Evolutionary conservation across 2,113 vertebrate species (phyloP), one percentile per base, ranked within the genome.

Genomic region (Dasyprocta punctata): DNA sequence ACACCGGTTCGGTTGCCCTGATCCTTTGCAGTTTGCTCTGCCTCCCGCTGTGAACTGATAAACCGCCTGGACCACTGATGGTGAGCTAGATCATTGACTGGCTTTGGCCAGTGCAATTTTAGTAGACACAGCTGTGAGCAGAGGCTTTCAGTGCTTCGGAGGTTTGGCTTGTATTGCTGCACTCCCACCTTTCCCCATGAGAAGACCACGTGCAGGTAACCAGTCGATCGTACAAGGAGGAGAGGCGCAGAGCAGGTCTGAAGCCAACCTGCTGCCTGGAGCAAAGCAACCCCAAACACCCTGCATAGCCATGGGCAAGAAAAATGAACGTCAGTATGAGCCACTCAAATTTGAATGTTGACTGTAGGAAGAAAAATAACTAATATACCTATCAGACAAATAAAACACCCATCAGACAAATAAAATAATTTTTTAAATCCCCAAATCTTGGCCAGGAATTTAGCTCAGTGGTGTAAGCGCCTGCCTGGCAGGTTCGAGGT

Each of bases 311-410:
- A 49, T 5, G 13, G 71, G 20, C 44, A 61, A 87, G 82, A 93
- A 93, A 93, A 85, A 49, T 3, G 86, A 89, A 30, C 22, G 58
- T 92, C 36, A 61, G 44, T 73, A 22, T 47, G 90, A 91, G 69
- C 24, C 33, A 61, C 41, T 87, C n/a, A 88, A n/a, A 82, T 44
- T 47, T 28, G 41, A 77, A 20, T 87, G 26, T 36, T 3, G n/a
- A 33, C 49, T 87, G 91, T 47, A 24, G 12, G 83, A 88, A n/a
- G 26, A 71, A 87, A 80, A 85, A 19, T 36, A 30, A 78, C 52
- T 84, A 83, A 54, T 38, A 84, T 69, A 82, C 10, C 60, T 63
- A 92, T 88, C 52, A 85, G 86, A 61, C 54, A 94, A 91, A 77
- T 61, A 67, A 90, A 54, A 54, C n/a, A 82, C 10, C 60, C 56